Evolutionary conservation across 2,113 vertebrate species (phyloP).

Genomic region (Hippopotamus amphibius): DNA sequence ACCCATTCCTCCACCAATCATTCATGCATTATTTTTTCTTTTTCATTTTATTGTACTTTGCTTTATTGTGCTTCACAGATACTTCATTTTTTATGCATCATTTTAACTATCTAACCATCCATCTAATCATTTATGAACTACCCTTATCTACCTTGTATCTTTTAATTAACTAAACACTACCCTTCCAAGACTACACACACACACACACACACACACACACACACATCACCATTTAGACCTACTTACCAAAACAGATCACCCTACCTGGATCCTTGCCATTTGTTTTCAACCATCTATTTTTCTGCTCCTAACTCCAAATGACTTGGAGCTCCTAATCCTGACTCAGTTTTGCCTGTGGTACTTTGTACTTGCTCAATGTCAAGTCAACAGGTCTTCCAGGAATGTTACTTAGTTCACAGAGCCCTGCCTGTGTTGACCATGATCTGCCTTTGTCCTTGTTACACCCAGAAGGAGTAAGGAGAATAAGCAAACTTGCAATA

Average conservation of each 20-base stretch:
- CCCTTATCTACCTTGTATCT: not conserved
- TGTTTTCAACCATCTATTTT: not conserved
- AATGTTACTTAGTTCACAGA: slow-evolving; percentile 9
- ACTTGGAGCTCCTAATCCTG: not conserved
- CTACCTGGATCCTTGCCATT: slow-evolving; percentile 20
- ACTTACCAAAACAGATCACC: slow-evolving; percentile 27
- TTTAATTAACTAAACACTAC: not conserved
- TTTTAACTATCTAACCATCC: not conserved
- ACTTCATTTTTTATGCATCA: not conserved
- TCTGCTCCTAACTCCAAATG: slow-evolving; percentile 27
- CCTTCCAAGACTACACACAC: not conserved
- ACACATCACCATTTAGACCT: not conserved
- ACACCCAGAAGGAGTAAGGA: not conserved
- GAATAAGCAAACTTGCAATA: not conserved
- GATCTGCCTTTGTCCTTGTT: not conserved
- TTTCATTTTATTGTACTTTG: not conserved
- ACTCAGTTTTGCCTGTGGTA: slow-evolving; percentile 27
- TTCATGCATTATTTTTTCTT: not conserved
- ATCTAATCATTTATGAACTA: not conserved
- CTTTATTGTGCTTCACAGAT: not conserved
- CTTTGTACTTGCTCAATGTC: not conserved
- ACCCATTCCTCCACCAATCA: not conserved
- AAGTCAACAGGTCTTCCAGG: not conserved
- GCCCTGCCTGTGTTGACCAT: not conserved
- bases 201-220: not conserved